Base-by-base conservation (phyloP, 1,140 invertebrate genomes). In the Chironomus tepperi region DNA sequence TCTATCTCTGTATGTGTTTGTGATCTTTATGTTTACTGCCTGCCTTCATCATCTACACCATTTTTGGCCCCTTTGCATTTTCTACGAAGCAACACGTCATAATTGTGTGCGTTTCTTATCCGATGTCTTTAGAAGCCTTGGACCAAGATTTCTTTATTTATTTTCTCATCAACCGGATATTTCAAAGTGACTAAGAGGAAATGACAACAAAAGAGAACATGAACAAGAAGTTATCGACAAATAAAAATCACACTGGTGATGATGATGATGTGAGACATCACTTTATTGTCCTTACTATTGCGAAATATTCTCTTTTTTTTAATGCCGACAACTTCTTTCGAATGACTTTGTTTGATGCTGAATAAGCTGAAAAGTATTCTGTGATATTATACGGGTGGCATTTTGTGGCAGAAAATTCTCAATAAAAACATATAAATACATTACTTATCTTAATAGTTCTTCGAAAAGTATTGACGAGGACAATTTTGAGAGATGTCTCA, bases 111-210 rank as follows among this genome's bases (percentile, higher is more conserved):
- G 43, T 47, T n/a, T n/a, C 15, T 47, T 34, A 47, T 15, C 6
- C 47, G 12, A 57, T 57, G 12, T 12, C n/a, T 57, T n/a, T 12
- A 15, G 47, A n/a, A 57, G 8, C 24, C 24, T 34, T 34, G 47
- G 47, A 57, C n/a, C 12, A 57, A 57, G n/a, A 57, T 57, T 57
- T 12, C n/a, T 57, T 57, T 57, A 57, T 57, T 57, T 57, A 57
- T 57, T 57, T 57, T 15, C 12, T 3, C 43, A 47, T 9, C 7
- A n/a, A 57, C 47, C 47, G 47, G 47, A 57, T 12, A 57, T 57
- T 57, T 57, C 47, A 57, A 57, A 15, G 47, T 57, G n/a, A 57
- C 47, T 57, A n/a, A 57, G 24, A 57, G 47, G 47, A 57, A 57
- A 57, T 57, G 47, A 15, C 3, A 57, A 57, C 10, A 57, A 57